phyloP scores from a whole-genome alignment of 2,113 vertebrate genomes.

The Calonectris borealis region DNA sequence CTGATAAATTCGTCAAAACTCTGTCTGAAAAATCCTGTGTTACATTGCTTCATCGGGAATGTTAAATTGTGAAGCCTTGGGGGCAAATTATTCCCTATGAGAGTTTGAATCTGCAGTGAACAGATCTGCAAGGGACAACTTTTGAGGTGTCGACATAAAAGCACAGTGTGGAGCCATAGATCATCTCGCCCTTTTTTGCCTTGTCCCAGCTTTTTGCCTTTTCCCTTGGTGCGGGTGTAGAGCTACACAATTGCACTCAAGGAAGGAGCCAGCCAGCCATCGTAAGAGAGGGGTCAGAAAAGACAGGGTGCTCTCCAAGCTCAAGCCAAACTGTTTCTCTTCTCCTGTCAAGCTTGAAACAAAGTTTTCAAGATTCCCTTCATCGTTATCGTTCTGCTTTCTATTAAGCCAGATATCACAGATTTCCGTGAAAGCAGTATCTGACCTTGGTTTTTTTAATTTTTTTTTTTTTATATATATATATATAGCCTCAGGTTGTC shows the following conservation, averaged over 20 bases:
- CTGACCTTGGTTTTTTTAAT: neutral
- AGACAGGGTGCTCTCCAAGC: neutral
- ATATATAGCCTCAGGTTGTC: neutral
- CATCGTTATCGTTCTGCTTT: neutral
- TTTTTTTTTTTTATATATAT: neutral
- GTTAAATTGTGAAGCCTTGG: neutral
- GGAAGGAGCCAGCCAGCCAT: neutral
- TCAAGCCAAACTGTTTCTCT: neutral
- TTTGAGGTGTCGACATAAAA: neutral
- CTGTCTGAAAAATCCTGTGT: neutral
- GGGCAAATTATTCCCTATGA: neutral
- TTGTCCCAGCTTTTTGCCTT: neutral
- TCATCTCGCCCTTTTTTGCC: neutral
- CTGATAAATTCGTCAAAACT: neutral
- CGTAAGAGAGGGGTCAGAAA: neutral
- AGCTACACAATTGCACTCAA: neutral
- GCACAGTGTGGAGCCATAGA: neutral
- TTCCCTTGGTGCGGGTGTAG: neutral
- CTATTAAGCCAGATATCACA: neutral
- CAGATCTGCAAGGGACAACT: neutral
- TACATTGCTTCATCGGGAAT: neutral
- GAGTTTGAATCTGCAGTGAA: neutral
- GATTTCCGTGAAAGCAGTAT: neutral
- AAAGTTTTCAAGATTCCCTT: neutral
- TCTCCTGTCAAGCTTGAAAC: neutral